These are phyloP conservation scores for Mactromeris polynyma DNA, from an alignment of 2,888 invertebrate genomes.

Conservation along the genomic window DNA sequence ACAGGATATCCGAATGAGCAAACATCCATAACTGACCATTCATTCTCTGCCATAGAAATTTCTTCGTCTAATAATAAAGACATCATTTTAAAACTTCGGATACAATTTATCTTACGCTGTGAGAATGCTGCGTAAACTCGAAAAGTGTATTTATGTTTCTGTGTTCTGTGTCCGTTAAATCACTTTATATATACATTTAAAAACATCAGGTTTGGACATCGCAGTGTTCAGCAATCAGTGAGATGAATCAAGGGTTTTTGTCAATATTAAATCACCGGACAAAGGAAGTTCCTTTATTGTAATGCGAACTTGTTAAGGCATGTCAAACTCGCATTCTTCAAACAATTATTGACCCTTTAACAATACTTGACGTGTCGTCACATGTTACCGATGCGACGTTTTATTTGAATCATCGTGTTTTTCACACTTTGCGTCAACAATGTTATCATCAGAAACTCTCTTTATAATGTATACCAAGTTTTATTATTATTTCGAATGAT, in stretches of 20 bases:
- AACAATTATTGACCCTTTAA: not conserved
- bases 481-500: not conserved
- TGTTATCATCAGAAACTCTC: too few relatives aligned
- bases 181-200: not conserved
- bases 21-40: conserved; percentile 27
- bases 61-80: conserved; percentile 17
- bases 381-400: not conserved
- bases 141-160: not conserved
- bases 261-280: not conserved
- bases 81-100: conserved; percentile 7
- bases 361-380: not conserved
- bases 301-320: not conserved
- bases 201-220: not conserved
- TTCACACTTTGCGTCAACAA: not conserved
- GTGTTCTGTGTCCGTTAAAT: not conserved
- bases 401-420: not conserved
- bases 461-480: not conserved
- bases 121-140: not conserved
- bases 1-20: conserved; percentile 42
- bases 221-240: too few relatives aligned
- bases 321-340: not conserved
- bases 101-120: too few relatives aligned
- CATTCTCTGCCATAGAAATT: conserved; percentile 3
- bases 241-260: not conserved
- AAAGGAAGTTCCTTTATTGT: not conserved